Base-by-base conservation (phyloP, 2,113 vertebrate genomes). In the Oceanites oceanicus region DNA sequence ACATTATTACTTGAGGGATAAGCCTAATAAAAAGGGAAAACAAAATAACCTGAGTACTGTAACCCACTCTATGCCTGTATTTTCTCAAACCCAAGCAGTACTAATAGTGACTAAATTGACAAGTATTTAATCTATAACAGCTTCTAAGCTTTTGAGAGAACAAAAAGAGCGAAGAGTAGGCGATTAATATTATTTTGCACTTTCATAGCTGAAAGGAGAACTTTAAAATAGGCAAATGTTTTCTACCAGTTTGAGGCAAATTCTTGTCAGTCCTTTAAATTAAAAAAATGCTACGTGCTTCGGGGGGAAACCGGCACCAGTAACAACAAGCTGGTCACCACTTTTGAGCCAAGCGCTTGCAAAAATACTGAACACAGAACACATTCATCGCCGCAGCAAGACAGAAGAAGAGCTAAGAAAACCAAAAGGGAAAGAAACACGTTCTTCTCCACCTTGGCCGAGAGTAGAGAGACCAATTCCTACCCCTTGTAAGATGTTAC, bases 281-380 rank as follows among this genome's bases (percentile, higher is more conserved):
- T 59, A 47, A 73, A 65, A 62, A 93, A 94, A 67, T 61, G 29
- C 58, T 56, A 11, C 14, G 85, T 68, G 75, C 95, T 97, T 93
- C 70, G 21, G 73, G 88, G 91, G 67, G 53, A 85, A 95, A 21
- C 32, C 62, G 84, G 55, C 76, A 96, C 74, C 85, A 92, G 81
- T n/a, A 91, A 78, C 56, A 94, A 92, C 87, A 92, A 95, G 85
- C 85, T 96, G 94, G 78, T 95, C 82, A 70, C 55, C 86, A 36
- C 71, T 89, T 86, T 8, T 34, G 53, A 95, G 89, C 94, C 87
- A 97, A 95, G 67, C 14, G 52, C 93, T 93, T 73, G 42, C 81
- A 86, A 80, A 80, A 86, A 62, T 20, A 38, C 45, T 7, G 50
- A 76, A 70, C 44, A 25, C 36, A 62, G 36, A 86, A 74, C 9